Conservation (phyloP, 1,140 invertebrate species). For the Lamellibrachia luymesi region DNA sequence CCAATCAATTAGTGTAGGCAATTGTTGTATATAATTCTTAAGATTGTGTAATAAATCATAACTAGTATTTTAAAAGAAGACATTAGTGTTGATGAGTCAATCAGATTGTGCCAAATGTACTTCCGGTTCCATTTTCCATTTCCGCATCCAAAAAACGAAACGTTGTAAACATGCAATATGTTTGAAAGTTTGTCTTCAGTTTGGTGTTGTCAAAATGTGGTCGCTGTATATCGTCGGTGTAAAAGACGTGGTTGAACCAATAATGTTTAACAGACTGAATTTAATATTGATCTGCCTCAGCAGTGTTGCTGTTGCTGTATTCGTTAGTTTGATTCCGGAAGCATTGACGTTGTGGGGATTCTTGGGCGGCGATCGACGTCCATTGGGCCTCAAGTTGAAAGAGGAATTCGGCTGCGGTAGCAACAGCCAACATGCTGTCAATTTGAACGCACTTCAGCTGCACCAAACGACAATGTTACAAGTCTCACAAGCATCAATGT, state of each 20-base stretch:
- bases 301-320: neutral
- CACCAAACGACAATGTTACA: neutral
- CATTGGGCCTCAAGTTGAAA: neutral
- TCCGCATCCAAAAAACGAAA: neutral
- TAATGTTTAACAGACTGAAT: neutral
- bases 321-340: neutral
- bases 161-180: conserved; percentile 1
- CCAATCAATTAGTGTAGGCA: neutral
- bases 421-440: neutral
- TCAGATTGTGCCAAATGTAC: neutral
- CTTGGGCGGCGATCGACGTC: neutral
- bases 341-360: neutral
- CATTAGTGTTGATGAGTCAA: neutral
- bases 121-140: neutral
- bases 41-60: neutral
- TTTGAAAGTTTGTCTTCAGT: neutral
- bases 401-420: neutral
- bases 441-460: neutral
- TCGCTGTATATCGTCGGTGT: neutral
- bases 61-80: neutral
- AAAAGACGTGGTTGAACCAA: neutral
- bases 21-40: neutral
- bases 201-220: neutral
- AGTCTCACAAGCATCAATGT: neutral
- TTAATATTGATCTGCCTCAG: neutral